These are phyloP conservation scores for Arvicanthis niloticus DNA, from an alignment of 2,113 vertebrate species.

Conservation along the genomic window DNA sequence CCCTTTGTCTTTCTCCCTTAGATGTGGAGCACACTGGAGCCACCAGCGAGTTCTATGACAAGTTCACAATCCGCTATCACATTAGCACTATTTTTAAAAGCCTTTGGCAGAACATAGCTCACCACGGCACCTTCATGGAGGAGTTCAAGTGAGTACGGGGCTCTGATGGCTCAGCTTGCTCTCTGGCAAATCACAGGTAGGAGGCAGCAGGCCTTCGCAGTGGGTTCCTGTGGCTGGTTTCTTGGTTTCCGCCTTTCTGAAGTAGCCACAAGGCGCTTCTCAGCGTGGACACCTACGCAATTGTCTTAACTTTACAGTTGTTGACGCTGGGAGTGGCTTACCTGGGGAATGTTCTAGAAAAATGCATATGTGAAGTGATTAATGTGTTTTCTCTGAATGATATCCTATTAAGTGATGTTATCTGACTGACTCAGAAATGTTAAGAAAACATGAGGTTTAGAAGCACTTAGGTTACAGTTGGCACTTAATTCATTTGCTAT, in stretches of 20 bases:
- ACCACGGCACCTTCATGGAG: constrained; percentile 99
- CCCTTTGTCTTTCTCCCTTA: constrained; percentile 74
- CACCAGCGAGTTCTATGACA: constrained; percentile 99
- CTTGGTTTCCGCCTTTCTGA: not conserved
- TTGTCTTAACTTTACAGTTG: not conserved
- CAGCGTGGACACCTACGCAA: not conserved
- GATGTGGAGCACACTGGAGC: constrained; percentile 99
- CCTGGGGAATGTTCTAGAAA: not conserved
- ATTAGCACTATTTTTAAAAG: constrained; percentile 99
- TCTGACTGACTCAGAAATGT: not conserved
- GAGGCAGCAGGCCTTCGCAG: not conserved
- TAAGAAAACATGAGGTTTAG: not conserved
- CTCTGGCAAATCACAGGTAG: not conserved
- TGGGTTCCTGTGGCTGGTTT: not conserved
- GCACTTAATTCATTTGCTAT: not conserved
- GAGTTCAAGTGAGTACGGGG: constrained; percentile 97
- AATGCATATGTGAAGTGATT: not conserved
- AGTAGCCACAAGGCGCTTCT: not conserved
- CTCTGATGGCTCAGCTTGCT: not conserved
- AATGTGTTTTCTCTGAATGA: constrained; percentile 7
- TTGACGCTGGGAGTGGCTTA: not conserved
- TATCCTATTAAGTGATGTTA: not conserved
- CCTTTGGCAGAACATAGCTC: constrained; percentile 98
- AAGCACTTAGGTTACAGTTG: not conserved
- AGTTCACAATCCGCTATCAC: constrained; percentile 99